Evolutionary conservation across 1,140 invertebrate species (phyloP).

Genomic region (Pseudomyrmex cubaensis): DNA sequence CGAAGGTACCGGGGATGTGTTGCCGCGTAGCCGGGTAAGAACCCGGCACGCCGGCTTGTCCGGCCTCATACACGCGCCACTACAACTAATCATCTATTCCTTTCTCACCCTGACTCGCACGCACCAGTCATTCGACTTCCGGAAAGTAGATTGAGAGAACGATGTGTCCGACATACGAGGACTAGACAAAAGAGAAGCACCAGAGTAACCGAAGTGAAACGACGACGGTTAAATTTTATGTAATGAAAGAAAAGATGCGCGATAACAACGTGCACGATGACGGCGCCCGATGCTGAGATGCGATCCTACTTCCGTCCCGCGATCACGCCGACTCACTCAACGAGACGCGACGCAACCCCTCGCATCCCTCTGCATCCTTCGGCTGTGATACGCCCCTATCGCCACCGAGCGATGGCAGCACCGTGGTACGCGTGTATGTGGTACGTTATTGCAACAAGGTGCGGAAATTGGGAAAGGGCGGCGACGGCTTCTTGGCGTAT

Average conservation of each 20-base stretch:
- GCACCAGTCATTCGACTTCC: constrained; percentile 25
- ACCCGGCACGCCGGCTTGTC: constrained; percentile 38
- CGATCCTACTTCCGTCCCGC: constrained; percentile 62
- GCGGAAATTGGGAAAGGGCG: constrained; percentile 21
- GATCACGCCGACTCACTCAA: constrained; percentile 70
- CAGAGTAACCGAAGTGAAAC: neutral
- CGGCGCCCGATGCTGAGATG: constrained; percentile 56
- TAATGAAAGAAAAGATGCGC: constrained; percentile 20
- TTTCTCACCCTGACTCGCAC: constrained; percentile 28
- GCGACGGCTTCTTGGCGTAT: neutral
- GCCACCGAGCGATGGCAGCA: constrained; percentile 66
- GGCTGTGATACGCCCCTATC: constrained; percentile 1
- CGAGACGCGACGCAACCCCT: constrained; percentile 34
- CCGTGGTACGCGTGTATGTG: constrained; percentile 30
- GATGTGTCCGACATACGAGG: neutral
- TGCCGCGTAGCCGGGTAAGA: constrained; percentile 66
- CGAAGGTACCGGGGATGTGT: constrained; percentile 30
- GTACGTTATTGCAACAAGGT: constrained; percentile 13
- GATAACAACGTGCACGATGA: constrained; percentile 64
- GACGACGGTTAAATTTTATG: neutral
- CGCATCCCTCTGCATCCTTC: constrained; percentile 30
- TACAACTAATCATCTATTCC: constrained; percentile 2
- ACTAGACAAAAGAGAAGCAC: neutral
- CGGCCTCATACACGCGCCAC: constrained; percentile 62
- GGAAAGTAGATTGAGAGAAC: neutral